phyloP scores from a whole-genome alignment of 1,140 invertebrate genomes.

The Drosophila persimilis region DNA sequence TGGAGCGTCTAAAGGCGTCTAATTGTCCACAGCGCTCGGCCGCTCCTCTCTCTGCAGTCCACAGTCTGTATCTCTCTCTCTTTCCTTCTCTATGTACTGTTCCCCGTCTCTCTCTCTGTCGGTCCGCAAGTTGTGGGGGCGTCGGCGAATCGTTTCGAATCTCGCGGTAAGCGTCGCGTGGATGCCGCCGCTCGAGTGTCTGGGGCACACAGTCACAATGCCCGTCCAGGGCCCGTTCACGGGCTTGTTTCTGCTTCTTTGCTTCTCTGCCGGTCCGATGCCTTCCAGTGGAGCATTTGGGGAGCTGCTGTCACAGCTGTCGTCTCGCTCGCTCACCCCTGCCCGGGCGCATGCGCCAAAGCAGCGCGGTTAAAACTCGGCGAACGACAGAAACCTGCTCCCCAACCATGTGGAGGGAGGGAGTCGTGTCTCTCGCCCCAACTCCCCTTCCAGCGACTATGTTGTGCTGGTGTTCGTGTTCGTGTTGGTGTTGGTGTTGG shows the following conservation, averaged over 20 bases:
- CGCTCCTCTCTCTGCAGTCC: conserved; percentile 2
- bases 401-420: conserved; percentile 34
- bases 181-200: conserved; percentile 65
- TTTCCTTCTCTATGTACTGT: conserved; percentile 1
- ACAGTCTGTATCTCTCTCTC: neutral
- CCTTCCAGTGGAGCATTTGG: conserved; percentile 56
- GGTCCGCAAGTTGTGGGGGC: conserved; percentile 33
- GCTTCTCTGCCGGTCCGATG: conserved; percentile 24
- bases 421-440: conserved; percentile 27
- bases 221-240: conserved; percentile 34
- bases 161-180: conserved; percentile 47
- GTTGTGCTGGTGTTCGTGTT: conserved; percentile 3
- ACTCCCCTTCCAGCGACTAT: neutral
- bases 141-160: conserved; percentile 56
- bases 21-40: conserved; percentile 56
- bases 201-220: conserved; percentile 35
- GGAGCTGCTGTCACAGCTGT: conserved; percentile 1
- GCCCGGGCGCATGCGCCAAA: conserved; percentile 64
- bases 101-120: neutral
- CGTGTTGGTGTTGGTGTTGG: conserved; percentile 27
- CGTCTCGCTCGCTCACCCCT: conserved; percentile 45
- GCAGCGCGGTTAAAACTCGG: conserved; percentile 54
- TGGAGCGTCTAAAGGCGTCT: conserved; percentile 76
- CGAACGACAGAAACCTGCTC: conserved; percentile 55
- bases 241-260: conserved; percentile 22